Evolutionary conservation across 2,113 vertebrate species (phyloP).

Genomic region (Pica pica): DNA sequence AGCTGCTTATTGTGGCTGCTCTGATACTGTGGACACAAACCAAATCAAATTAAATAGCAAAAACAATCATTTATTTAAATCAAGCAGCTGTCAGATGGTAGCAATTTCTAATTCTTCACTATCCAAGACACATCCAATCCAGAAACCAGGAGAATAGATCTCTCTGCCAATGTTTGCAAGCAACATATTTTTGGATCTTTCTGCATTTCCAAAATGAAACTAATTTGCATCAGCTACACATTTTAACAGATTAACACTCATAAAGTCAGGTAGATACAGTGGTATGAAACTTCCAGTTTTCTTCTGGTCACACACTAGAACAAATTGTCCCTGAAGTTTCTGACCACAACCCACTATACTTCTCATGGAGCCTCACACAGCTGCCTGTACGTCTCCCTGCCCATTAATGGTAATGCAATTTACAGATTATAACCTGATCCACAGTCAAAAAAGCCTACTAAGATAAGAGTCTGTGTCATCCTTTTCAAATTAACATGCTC

Average conservation of each 20-base stretch:
- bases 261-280: neutral
- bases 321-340: neutral
- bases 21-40: neutral
- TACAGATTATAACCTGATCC: neutral
- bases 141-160: neutral
- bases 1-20: slow-evolving; percentile 38
- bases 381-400: neutral
- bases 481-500: neutral
- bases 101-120: neutral
- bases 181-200: neutral
- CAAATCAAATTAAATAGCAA: slow-evolving; percentile 21
- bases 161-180: neutral
- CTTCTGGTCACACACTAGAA: neutral
- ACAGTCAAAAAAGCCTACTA: neutral
- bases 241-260: neutral
- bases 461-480: neutral
- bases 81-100: slow-evolving; percentile 22
- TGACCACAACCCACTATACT: neutral
- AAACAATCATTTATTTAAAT: slow-evolving; percentile 37
- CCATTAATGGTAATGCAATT: neutral
- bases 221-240: neutral
- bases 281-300: neutral
- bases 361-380: neutral
- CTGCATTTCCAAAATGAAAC: neutral
- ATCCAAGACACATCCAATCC: neutral